Base-by-base conservation (phyloP, 2,113 vertebrate genomes). In the Mastomys coucha region DNA sequence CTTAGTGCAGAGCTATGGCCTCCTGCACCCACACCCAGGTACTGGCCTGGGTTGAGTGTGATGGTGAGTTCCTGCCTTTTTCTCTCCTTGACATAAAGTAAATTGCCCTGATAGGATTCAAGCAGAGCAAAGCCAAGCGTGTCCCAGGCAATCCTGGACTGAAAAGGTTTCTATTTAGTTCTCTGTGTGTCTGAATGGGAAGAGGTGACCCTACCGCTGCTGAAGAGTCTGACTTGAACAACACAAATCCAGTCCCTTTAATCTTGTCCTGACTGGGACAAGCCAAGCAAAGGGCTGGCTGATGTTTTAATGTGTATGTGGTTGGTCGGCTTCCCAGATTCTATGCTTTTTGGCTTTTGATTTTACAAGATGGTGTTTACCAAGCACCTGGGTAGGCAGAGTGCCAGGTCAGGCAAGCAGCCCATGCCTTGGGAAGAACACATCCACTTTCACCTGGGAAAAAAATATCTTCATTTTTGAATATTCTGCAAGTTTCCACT, bases 141-240 rank as follows among this genome's bases (percentile, higher is more conserved):
- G 67, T 84, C 94, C 84, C 56, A 58, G 81, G 91, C 88, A 94
- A 95, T 88, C 45, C 22, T 42, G 56, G 20, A 69, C 42, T 70
- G 85, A 93, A 96, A 94, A 96, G 85, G 39, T 91, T 97, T 91
- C 91, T 93, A 77, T 95, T 95, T 94, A 88, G 69, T 88, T 97
- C 72, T 94, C 17, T 88, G 80, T 78, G 76, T 97, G 73, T 92
- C 81, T 95, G 88, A 96, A 94, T 70, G 88, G 45, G 49, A 94
- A 96, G 69, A 96, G 67, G 76, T 31, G 24, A 85, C 63, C 60
- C 94, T 31, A 16, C 13, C 13, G 77, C n/a, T 75, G 89, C 69
- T 58, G 58, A 81, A 84, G 65, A 88, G 65, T 56, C 60, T 91
- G 92, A 96, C 58, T 85, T 88, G 53, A 95, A 72, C 70, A 78